phyloP scores from a whole-genome alignment of 2,113 vertebrate species.

The Vidua macroura region DNA sequence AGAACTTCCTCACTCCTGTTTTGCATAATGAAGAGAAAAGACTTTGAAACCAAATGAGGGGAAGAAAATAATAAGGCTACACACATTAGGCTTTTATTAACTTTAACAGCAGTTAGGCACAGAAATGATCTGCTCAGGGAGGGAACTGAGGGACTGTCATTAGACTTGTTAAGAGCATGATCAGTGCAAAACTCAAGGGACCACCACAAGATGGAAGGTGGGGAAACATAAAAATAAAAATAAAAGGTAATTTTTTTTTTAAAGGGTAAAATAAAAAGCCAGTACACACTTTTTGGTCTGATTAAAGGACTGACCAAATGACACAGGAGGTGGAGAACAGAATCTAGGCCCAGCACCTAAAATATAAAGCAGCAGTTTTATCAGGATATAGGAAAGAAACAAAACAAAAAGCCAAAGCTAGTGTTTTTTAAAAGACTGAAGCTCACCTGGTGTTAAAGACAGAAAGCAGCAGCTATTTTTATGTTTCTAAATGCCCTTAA shows the following conservation, averaged over 20 bases:
- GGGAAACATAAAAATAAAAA: neutral
- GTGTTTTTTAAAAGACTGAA: neutral
- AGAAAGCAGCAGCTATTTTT: neutral
- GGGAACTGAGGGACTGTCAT: neutral
- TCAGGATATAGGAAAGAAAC: neutral
- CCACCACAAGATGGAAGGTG: neutral
- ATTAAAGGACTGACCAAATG: neutral
- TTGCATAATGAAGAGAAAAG: neutral
- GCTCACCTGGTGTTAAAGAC: neutral
- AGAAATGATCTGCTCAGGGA: slow-evolving; percentile 1
- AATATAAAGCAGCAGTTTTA: neutral
- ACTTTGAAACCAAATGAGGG: slow-evolving; percentile 24
- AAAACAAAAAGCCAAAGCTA: neutral
- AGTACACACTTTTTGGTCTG: neutral
- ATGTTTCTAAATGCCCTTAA: slow-evolving; percentile 12
- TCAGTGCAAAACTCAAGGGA: neutral
- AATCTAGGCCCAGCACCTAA: neutral
- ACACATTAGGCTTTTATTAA: slow-evolving; percentile 25
- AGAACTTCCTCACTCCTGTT: neutral
- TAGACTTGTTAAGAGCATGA: neutral
- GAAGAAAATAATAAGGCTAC: slow-evolving; percentile 30
- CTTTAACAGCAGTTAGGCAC: slow-evolving; percentile 5
- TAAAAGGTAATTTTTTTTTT: neutral
- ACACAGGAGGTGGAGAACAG: neutral
- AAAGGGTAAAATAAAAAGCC: neutral